phyloP scores from a whole-genome alignment of 2,888 invertebrate species.

The Microplitis manilae region DNA sequence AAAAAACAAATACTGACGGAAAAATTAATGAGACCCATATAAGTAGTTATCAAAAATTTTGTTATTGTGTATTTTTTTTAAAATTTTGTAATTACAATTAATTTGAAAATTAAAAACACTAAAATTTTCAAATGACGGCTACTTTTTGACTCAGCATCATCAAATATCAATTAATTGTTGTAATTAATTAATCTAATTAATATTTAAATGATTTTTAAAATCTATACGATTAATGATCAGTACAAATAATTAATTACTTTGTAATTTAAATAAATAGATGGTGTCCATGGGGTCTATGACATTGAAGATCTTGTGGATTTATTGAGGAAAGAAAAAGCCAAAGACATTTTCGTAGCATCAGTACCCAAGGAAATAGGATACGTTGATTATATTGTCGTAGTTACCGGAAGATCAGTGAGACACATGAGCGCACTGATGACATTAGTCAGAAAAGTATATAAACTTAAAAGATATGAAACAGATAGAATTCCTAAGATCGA shows the following conservation, averaged over 20 bases:
- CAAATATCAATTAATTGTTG: neutral
- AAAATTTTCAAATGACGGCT: no score
- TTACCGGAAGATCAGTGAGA: constrained; percentile 81
- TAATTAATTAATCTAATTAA: neutral
- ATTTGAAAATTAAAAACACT: no score
- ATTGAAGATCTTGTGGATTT: constrained; percentile 87
- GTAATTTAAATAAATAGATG: constrained; percentile 75
- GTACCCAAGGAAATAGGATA: constrained; percentile 84
- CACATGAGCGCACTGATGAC: constrained; percentile 84
- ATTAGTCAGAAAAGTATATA: constrained; percentile 84
- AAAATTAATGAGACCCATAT: no score
- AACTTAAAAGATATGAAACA: constrained; percentile 77
- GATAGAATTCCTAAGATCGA: constrained; percentile 85
- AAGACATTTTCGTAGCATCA: constrained; percentile 85
- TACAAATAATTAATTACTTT: constrained; percentile 53
- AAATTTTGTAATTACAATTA: no score
- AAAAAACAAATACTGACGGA: no score
- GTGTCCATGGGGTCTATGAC: constrained; percentile 88
- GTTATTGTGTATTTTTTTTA: no score
- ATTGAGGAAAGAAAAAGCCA: constrained; percentile 83
- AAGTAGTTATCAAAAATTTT: no score
- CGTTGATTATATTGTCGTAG: constrained; percentile 88
- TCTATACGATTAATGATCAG: no score
- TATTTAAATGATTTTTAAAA: no score
- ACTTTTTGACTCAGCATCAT: neutral